These are phyloP conservation scores for Petroica traversi DNA, from an alignment of 2,113 vertebrate genomes.

Conservation along the genomic window DNA sequence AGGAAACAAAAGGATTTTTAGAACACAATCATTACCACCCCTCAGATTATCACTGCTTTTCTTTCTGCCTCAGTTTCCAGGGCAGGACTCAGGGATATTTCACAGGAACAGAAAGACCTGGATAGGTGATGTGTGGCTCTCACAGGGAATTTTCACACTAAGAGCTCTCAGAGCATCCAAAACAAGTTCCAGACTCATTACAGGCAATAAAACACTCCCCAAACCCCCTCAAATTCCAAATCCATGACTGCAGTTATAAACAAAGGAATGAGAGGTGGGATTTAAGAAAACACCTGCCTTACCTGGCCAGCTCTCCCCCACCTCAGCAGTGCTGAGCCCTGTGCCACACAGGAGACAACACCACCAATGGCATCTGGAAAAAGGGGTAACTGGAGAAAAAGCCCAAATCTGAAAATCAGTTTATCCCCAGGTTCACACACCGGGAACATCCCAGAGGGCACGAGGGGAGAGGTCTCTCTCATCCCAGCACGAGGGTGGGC, in stretches of 20 bases:
- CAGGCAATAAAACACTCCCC: neutral
- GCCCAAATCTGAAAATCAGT: neutral
- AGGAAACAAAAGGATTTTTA: neutral
- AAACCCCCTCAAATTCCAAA: neutral
- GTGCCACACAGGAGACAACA: neutral
- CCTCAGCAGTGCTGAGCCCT: neutral
- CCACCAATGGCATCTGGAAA: accelerated
- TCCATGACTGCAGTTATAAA: accelerated
- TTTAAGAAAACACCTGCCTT: neutral
- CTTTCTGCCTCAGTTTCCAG: neutral
- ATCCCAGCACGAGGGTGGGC: neutral
- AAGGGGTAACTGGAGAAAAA: neutral
- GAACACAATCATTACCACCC: accelerated
- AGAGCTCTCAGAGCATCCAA: accelerated
- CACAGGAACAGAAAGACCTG: neutral
- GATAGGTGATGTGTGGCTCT: accelerated
- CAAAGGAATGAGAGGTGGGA: accelerated
- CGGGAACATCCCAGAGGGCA: neutral
- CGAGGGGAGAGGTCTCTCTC: neutral
- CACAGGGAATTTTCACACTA: neutral
- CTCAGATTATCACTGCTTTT: neutral
- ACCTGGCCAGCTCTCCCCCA: neutral
- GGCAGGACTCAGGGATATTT: neutral
- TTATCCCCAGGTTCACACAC: neutral
- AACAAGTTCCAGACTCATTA: accelerated